These are phyloP conservation scores for Leucoraja ocellata DNA, from an alignment of 2,797 vertebrate species.

Conservation along the genomic window DNA sequence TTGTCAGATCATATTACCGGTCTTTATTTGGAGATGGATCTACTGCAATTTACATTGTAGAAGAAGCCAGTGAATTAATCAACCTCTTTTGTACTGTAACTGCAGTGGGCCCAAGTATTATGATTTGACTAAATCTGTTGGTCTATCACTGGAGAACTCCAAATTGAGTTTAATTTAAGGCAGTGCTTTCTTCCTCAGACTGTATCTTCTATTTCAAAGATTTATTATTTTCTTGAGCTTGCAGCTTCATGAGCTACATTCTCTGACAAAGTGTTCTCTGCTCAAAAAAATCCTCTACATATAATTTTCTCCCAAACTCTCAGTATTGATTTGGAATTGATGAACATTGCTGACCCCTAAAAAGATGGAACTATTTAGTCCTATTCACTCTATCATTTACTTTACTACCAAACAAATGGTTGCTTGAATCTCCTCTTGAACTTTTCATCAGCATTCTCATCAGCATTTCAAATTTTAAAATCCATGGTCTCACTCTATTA, in stretches of 20 bases:
- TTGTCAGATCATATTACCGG: neutral
- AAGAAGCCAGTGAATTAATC: neutral
- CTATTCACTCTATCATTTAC: neutral
- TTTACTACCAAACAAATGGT: neutral
- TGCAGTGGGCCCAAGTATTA: neutral
- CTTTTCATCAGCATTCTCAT: no score
- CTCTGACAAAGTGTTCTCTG: neutral
- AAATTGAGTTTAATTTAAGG: neutral
- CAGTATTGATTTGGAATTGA: neutral
- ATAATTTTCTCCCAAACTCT: neutral
- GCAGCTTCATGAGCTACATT: neutral
- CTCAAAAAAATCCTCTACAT: neutral
- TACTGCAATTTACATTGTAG: neutral
- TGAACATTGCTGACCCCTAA: neutral
- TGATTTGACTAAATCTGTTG: neutral
- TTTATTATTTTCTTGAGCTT: neutral
- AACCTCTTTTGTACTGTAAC: neutral
- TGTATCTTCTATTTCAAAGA: neutral
- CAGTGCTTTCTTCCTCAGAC: neutral
- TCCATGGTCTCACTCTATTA: neutral
- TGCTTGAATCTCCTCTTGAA: neutral
- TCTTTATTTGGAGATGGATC: neutral
- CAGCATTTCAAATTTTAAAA: neutral
- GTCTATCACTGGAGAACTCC: neutral
- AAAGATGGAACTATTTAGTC: neutral